These are phyloP conservation scores for Scleropages formosus DNA, from an alignment of 2,797 vertebrate species.

Conservation along the genomic window DNA sequence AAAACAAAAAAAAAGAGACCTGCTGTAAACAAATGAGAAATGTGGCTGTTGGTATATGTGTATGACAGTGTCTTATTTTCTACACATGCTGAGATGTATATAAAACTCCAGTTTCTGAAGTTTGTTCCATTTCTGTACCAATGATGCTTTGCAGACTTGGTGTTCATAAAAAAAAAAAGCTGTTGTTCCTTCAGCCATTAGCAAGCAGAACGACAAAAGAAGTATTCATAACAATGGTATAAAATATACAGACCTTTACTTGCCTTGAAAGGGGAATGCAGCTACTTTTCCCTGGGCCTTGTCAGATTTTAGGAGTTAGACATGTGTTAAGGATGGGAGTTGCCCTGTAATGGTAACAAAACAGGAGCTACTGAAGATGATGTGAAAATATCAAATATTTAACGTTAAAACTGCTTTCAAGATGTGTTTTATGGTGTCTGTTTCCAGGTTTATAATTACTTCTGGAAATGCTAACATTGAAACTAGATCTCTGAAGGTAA, in stretches of 20 bases:
- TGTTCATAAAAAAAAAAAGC: conserved; percentile 18
- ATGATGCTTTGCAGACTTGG: conserved; percentile 22
- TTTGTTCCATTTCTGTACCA: conserved; percentile 17
- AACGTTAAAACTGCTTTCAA: conserved; percentile 4
- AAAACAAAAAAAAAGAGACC: conserved; percentile 5
- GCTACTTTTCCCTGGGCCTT: conserved; percentile 1
- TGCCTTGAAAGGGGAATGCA: conserved; percentile 20
- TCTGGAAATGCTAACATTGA: conserved; percentile 10
- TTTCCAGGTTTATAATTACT: background rate
- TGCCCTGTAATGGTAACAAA: background rate
- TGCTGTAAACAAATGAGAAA: conserved; percentile 38
- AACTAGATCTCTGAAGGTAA: background rate
- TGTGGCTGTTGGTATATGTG: conserved; percentile 48
- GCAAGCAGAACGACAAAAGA: background rate
- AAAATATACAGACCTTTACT: background rate
- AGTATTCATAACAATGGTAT: background rate
- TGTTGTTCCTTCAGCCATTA: conserved; percentile 16
- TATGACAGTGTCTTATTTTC: conserved; percentile 54
- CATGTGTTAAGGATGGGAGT: background rate
- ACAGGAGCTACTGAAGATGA: background rate
- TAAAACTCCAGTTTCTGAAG: background rate
- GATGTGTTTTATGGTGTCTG: background rate
- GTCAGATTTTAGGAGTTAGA: background rate
- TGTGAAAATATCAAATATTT: conserved; percentile 14
- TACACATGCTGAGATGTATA: conserved; percentile 33